A percentile compares a stretch with the other conserved stretches of the same genome.
These are phyloP conservation scores for Parazoanthus atlanticus DNA, from an alignment of 92 coral and sea anemone genomes.

Conservation along the genomic window DNA sequence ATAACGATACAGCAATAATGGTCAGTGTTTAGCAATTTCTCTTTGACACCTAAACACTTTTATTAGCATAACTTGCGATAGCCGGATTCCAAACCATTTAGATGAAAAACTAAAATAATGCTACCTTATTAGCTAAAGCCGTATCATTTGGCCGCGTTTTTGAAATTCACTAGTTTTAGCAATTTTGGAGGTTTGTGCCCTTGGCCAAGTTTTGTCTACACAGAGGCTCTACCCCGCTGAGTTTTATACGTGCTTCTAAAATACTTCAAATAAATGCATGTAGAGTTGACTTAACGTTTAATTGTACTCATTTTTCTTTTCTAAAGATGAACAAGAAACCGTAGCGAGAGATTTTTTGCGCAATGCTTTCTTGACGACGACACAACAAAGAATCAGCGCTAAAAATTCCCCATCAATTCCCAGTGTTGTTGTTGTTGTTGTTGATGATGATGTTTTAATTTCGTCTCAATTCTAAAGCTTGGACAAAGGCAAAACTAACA, in stretches of 20 bases:
- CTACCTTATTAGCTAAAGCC: neutral
- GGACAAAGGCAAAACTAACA: neutral
- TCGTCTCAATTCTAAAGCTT: neutral
- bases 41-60: slow-evolving; percentile 31
- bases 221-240: slow-evolving; percentile 9
- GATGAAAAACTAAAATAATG: neutral
- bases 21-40: slow-evolving; percentile 38
- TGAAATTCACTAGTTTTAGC: neutral
- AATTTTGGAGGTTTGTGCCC: neutral
- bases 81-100: neutral
- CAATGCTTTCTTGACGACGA: neutral
- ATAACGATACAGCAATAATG: neutral
- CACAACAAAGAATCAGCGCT: neutral
- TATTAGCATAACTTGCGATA: neutral
- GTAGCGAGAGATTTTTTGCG: neutral
- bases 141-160: neutral
- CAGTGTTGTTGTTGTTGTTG: neutral
- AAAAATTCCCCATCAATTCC: neutral
- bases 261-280: neutral
- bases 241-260: neutral
- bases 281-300: neutral
- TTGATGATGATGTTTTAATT: neutral
- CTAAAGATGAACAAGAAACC: neutral
- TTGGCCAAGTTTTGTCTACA: slow-evolving; percentile 27
- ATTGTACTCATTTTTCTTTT: neutral